Base-by-base conservation (phyloP, 2,113 vertebrate species). In the Catagonus wagneri region DNA sequence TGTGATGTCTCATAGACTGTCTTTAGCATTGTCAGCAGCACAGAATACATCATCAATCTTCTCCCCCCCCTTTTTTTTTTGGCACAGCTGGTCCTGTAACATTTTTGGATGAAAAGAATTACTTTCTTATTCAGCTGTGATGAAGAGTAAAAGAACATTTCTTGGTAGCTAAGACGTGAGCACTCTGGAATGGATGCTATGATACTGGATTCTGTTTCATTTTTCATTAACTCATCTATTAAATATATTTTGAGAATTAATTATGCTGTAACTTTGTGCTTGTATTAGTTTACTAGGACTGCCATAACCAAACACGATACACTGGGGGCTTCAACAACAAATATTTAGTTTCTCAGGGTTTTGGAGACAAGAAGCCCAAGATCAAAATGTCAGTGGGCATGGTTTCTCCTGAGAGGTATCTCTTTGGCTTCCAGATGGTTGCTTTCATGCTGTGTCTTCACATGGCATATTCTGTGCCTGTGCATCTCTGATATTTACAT, bases 1-100 rank as follows among this genome's bases (percentile, higher is more conserved):
- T 85, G n/a, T 83, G 60, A 44, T 90, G 52, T 95, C 68, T 76
- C 60, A 25, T 17, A 85, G 39, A 90, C 90, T 90, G 89, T 93
- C 63, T 71, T 94, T 65, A 74, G 52, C 68, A 91, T 78, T 96
- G 96, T 97, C 96, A 98, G 75, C 78, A 69, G 60, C 32, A 69
- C 12, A n/a, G n/a, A 83, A 14, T 29, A 8, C 3, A 90, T 86
- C 85, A 97, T 96, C 83, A 85, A 90, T 96, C 97, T 92, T 92
- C 27, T 76, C 14, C 65, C 29, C n/a, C 19, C 16, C 50, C 52
- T 34, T 65, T 79, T 58, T 66, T 44, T 78, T 9, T 60, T 3
- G 4, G 10, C 23, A 63, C 93, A 94, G 39, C 65, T 92, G 2
- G 0, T n/a, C 90, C 32, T 58, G 2, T 85, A 89, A 63, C 9